Base-by-base conservation (phyloP, 1,140 invertebrate genomes). In the Heterodera carotae region DNA sequence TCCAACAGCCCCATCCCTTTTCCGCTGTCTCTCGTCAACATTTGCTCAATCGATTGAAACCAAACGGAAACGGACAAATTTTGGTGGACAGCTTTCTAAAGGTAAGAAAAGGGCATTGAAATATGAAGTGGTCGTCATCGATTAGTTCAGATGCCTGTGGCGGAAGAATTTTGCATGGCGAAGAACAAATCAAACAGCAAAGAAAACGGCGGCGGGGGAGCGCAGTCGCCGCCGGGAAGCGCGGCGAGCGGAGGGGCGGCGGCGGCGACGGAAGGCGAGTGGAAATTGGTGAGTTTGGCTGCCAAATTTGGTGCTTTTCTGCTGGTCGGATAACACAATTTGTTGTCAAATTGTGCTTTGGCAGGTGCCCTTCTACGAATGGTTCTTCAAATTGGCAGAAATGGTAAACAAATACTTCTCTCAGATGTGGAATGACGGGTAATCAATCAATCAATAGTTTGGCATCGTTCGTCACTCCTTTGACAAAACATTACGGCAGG, bases 331-430 rank as follows among this genome's bases (percentile, higher is more conserved):
- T n/a, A n/a, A n/a, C n/a, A n/a, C n/a, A n/a, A n/a, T n/a, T n/a
- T n/a, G n/a, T n/a, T n/a, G n/a, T n/a, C n/a, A n/a, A n/a, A n/a
- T n/a, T n/a, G n/a, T n/a, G 2, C 39, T 43, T 43, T 43, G 6
- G 39, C 36, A 69, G 68, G 68, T 79, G 31, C 78, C 84, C 22
- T 85, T 84, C 81, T 85, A 77, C 69, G 84, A 85, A 67, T 85
- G 84, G 86, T 87, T 85, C 79, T 88, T 87, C 71, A 87, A 86
- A 69, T 56, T 86, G 8, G 85, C 85, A 22, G 85, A 87, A 78
- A 79, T 87, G 36, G 80, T 88, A 8, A 87, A 87, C 76, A 87
- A 87, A 75, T 77, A 87, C 69, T 80, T 87, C 53, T 75, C 85
- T 39, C 77, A 79, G 59, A 87, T 87, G 86, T 87, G 85, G 85